Evolutionary conservation across 2,113 vertebrate genomes (phyloP).

Genomic region (Phylloscopus whistleri): DNA sequence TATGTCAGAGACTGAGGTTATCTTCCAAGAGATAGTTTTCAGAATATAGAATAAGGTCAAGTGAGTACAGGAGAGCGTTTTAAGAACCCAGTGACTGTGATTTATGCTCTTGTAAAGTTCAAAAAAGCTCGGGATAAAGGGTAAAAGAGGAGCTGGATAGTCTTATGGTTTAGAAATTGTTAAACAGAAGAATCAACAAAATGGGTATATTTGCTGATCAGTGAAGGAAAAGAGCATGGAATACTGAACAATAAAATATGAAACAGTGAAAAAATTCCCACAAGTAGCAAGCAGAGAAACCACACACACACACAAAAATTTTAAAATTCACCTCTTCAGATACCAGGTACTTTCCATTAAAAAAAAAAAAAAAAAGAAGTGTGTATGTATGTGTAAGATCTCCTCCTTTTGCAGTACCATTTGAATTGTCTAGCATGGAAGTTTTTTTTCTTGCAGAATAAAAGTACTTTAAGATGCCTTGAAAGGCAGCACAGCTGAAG

Average conservation of each 20-base stretch:
- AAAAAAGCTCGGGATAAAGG: conserved; percentile 14
- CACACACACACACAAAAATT: background rate
- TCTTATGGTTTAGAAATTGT: background rate
- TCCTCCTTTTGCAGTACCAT: background rate
- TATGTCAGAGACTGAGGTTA: background rate
- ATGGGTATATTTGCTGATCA: background rate
- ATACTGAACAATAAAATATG: background rate
- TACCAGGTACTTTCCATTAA: background rate
- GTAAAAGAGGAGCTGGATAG: background rate
- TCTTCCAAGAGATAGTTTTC: conserved; percentile 1
- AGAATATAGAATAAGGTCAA: conserved; percentile 36
- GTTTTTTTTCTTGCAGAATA: background rate
- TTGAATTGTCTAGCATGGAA: background rate
- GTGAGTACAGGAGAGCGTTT: background rate
- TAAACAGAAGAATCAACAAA: background rate
- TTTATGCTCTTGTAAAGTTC: conserved; percentile 31
- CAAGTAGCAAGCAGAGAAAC: background rate
- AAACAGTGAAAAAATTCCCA: background rate
- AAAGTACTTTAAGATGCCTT: background rate
- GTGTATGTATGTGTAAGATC: background rate
- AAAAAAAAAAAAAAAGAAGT: background rate
- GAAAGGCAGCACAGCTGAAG: background rate
- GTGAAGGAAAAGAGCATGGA: background rate
- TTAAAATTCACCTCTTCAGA: background rate
- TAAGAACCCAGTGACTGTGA: background rate